Conservation (phyloP, 2,888 invertebrate genomes). For the Volucella inanis region DNA sequence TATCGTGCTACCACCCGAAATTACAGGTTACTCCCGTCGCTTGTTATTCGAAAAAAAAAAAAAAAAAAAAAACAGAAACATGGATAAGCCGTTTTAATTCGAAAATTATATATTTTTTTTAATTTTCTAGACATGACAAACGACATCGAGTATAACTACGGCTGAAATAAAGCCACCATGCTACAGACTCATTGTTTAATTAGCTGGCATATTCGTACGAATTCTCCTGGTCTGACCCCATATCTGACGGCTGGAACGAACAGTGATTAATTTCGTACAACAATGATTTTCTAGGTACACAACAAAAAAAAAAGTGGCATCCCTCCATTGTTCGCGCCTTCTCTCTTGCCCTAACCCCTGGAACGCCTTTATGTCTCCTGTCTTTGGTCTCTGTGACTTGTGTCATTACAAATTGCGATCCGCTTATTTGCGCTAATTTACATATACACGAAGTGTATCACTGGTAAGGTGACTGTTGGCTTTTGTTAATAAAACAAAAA, state of each 20-base stretch:
- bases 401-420: conserved; percentile 73
- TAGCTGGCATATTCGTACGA: conserved; percentile 48
- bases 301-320: conserved; percentile 12
- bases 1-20: neutral
- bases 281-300: conserved; percentile 37
- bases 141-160: conserved; percentile 49
- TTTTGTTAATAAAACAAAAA: conserved; percentile 45
- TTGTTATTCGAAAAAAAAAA: neutral
- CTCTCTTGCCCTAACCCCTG: neutral
- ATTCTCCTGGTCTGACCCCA: conserved; percentile 12
- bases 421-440: conserved; percentile 74
- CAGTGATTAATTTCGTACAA: conserved; percentile 64
- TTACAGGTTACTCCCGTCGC: conserved; percentile 40
- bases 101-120: conserved; percentile 8
- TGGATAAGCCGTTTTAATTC: neutral
- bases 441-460: conserved; percentile 35
- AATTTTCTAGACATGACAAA: conserved; percentile 58
- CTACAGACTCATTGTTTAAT: conserved; percentile 70
- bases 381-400: conserved; percentile 27
- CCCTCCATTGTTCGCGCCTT: conserved; percentile 8
- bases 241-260: conserved; percentile 60
- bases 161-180: conserved; percentile 38
- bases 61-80: conserved; percentile 11
- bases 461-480: conserved; percentile 25
- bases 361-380: neutral